These are phyloP conservation scores for Adrianichthys oophorus DNA, from an alignment of 2,797 vertebrate genomes.

Conservation along the genomic window DNA sequence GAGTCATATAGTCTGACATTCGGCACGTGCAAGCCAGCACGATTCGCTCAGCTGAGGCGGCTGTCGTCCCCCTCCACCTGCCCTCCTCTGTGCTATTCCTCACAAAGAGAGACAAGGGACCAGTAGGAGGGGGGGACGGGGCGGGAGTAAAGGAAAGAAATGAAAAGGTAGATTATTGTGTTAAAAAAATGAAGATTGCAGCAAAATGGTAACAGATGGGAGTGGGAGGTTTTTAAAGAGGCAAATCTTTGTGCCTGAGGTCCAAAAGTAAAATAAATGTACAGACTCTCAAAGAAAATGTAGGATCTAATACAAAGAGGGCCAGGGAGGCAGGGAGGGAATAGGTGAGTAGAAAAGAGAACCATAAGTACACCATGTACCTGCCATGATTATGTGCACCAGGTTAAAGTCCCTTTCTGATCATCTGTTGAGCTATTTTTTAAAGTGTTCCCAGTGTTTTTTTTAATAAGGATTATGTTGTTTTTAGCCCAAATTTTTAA, in stretches of 20 bases:
- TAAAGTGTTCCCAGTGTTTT: too few relatives aligned
- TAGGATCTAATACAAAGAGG: slow-evolving; percentile 28
- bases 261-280: slow-evolving; percentile 28
- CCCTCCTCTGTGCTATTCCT: slow-evolving; percentile 15
- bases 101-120: slow-evolving; percentile 73
- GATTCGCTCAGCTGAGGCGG: slow-evolving; percentile 72
- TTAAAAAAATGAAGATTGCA: slow-evolving; percentile 21
- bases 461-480: too few relatives aligned
- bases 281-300: slow-evolving; percentile 9
- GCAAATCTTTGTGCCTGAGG: slow-evolving; percentile 62
- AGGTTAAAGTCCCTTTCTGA: slow-evolving; percentile 12
- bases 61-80: slow-evolving; percentile 6
- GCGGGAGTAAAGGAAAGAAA: slow-evolving; percentile 23
- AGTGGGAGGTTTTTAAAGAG: slow-evolving; percentile 34
- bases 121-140: slow-evolving; percentile 27
- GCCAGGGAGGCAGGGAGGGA: slow-evolving; percentile 12
- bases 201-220: slow-evolving; percentile 29
- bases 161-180: slow-evolving; percentile 52
- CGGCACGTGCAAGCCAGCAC: slow-evolving; percentile 81
- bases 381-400: slow-evolving; percentile 19
- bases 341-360: slow-evolving; percentile 16
- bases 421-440: too few relatives aligned
- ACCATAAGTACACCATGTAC: slow-evolving; percentile 22
- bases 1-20: slow-evolving; percentile 75
- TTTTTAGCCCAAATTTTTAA: too few relatives aligned